A percentile compares a stretch with the other conserved stretches of the same genome.
These are phyloP conservation scores for Diglossa cyanea DNA, from an alignment of 2,797 vertebrate species.

Conservation along the genomic window DNA sequence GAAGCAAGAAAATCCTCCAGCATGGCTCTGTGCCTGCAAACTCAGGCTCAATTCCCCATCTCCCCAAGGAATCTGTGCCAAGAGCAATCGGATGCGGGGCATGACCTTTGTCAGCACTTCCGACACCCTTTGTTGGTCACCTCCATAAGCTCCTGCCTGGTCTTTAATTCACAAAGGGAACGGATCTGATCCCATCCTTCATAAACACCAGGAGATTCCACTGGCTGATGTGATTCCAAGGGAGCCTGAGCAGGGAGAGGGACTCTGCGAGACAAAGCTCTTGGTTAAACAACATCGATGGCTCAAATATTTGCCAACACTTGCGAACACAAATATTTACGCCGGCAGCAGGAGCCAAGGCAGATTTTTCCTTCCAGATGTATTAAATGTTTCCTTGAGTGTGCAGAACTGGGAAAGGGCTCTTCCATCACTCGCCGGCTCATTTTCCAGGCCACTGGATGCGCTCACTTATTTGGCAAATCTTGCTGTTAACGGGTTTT, in stretches of 20 bases:
- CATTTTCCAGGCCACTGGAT: constrained; percentile 67
- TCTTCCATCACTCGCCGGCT: constrained; percentile 57
- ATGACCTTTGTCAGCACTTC: neutral
- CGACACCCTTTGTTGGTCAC: neutral
- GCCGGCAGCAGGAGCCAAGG: constrained; percentile 45
- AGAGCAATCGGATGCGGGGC: neutral
- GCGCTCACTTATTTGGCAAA: constrained; percentile 58
- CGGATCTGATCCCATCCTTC: neutral
- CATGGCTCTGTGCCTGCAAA: neutral
- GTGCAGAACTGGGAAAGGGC: constrained; percentile 47
- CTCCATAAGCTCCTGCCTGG: neutral
- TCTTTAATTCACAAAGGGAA: neutral
- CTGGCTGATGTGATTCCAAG: constrained; percentile 37
- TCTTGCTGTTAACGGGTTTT: constrained; percentile 19
- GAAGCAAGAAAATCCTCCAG: neutral
- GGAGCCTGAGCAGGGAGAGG: constrained; percentile 49
- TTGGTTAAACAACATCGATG: constrained; percentile 68
- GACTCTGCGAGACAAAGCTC: constrained; percentile 56
- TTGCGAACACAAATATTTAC: constrained; percentile 66
- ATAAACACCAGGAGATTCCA: constrained; percentile 42
- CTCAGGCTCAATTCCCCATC: neutral
- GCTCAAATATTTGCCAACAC: constrained; percentile 72
- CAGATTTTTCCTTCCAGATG: constrained; percentile 61
- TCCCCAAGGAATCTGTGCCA: neutral
- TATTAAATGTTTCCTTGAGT: constrained; percentile 67